phyloP scores from a whole-genome alignment of 2,888 invertebrate genomes.

The Melieria crassipennis region DNA sequence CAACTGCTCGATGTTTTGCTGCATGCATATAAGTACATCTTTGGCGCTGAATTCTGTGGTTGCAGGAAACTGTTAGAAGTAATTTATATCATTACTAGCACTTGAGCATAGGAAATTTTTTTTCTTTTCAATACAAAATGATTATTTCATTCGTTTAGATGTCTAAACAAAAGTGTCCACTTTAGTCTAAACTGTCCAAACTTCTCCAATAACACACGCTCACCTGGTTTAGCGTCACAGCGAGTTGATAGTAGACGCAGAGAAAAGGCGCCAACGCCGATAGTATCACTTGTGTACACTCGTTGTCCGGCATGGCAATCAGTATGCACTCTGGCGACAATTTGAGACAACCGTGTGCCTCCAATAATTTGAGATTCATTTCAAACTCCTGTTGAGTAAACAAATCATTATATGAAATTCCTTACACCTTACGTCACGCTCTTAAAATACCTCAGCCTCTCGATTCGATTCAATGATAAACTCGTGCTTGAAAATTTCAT shows the following conservation, averaged over 20 bases:
- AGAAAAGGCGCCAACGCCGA: constrained; percentile 73
- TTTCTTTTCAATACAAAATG: not conserved
- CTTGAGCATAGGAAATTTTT: no score
- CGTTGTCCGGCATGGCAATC: constrained; percentile 51
- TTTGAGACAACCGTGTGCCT: constrained; percentile 51
- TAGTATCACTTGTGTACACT: constrained; percentile 68
- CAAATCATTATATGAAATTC: constrained; percentile 5
- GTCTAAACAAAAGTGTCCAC: no score
- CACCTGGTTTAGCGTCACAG: constrained; percentile 69
- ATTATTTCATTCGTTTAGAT: not conserved
- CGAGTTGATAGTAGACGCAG: constrained; percentile 70
- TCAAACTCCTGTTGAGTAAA: constrained; percentile 66
- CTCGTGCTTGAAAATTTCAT: constrained; percentile 72
- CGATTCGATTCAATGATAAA: constrained; percentile 72
- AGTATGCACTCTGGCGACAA: constrained; percentile 58
- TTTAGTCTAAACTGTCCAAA: no score
- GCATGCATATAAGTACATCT: constrained; percentile 69
- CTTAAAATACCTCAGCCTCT: constrained; percentile 64
- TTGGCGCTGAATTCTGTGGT: constrained; percentile 66
- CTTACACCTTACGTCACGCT: not conserved
- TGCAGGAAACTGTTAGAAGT: constrained; percentile 25
- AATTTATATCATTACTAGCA: not conserved
- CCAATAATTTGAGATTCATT: constrained; percentile 58
- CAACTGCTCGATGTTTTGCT: constrained; percentile 70
- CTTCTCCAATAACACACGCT: constrained; percentile 35